Conservation (phyloP, 2,797 vertebrate genomes). For the Pteronotus mesoamericanus region DNA sequence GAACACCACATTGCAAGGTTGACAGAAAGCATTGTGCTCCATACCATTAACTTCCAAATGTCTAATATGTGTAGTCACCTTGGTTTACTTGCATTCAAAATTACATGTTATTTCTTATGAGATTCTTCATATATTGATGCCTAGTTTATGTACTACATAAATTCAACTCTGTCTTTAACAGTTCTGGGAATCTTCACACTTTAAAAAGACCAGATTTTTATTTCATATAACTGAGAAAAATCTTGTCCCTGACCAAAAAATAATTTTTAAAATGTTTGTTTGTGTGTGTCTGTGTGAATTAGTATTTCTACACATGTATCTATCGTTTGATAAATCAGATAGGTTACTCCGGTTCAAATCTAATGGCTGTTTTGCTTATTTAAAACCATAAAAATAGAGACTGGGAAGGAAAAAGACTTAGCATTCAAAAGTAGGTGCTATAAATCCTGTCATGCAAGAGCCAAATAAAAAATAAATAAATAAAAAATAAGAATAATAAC, state of each 20-base stretch:
- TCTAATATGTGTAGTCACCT: constrained; percentile 68
- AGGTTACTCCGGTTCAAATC: constrained; percentile 60
- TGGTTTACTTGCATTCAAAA: constrained; percentile 59
- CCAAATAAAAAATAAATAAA: constrained; percentile 69
- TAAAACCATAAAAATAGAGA: constrained; percentile 77
- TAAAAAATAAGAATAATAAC: constrained; percentile 83
- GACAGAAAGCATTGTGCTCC: constrained; percentile 55
- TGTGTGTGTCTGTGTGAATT: constrained; percentile 47
- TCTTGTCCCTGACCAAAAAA: constrained; percentile 65
- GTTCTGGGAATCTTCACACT: constrained; percentile 67
- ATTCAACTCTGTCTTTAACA: constrained; percentile 61
- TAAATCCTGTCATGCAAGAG: constrained; percentile 82
- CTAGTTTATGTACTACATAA: constrained; percentile 65
- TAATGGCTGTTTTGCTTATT: constrained; percentile 64
- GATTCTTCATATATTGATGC: constrained; percentile 66
- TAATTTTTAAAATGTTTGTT: constrained; percentile 59
- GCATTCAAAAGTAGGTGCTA: constrained; percentile 80
- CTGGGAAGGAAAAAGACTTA: constrained; percentile 73
- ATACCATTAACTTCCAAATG: constrained; percentile 74
- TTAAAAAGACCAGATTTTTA: constrained; percentile 57
- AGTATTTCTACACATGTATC: constrained; percentile 36
- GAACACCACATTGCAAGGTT: constrained; percentile 51
- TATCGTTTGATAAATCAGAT: constrained; percentile 52
- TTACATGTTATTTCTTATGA: constrained; percentile 64
- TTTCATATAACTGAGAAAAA: constrained; percentile 52